Base-by-base conservation (phyloP, 2,113 vertebrate species). In the Cranoglanis bouderius region DNA sequence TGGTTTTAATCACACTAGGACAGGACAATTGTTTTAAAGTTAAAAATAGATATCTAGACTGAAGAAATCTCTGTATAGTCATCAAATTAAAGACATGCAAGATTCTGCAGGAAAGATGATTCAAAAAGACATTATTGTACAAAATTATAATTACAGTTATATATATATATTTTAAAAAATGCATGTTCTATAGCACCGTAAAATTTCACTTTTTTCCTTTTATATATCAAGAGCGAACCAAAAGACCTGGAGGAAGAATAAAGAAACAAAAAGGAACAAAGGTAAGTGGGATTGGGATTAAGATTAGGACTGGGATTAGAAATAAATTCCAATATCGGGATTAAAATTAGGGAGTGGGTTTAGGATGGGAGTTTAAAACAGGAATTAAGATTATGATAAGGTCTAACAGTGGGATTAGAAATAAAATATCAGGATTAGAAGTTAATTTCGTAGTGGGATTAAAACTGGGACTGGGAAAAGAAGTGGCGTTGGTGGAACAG, bases 131-230 rank as follows among this genome's bases (percentile, higher is more conserved):
- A 97, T 95, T 95, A 96, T 94, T 97, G 96, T 98, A 98, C 97
- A 98, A 89, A 95, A 97, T 96, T 97, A 97, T 97, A 97, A 97
- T 98, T 98, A 99, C 97, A 99, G 93, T 98, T 97, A 93, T 96
- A 96, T 13, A 35, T 14, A 35, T 5, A 6, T 16, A 24, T 35
- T 1, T 67, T 12, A 97, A 97, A 86, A 67, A 91, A 90, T 96
- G 95, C 93, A 97, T 91, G 94, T 94, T 94, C 94, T 95, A 86
- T 97, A 98, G 97, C 96, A 97, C 96, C 97, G 96, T 94, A 93
- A 92, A 92, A 67, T 51, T 26, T 35, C 0, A n/a, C 14, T n/a
- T 40, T 74, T 46, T 38, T 21, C n/a, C 91, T 91, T 95, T 94
- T 94, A 95, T 96, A 95, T 94, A 95, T 94, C 95, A 92, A 89